Conservation (phyloP, 2,113 vertebrate genomes). For the Anas platyrhynchos region DNA sequence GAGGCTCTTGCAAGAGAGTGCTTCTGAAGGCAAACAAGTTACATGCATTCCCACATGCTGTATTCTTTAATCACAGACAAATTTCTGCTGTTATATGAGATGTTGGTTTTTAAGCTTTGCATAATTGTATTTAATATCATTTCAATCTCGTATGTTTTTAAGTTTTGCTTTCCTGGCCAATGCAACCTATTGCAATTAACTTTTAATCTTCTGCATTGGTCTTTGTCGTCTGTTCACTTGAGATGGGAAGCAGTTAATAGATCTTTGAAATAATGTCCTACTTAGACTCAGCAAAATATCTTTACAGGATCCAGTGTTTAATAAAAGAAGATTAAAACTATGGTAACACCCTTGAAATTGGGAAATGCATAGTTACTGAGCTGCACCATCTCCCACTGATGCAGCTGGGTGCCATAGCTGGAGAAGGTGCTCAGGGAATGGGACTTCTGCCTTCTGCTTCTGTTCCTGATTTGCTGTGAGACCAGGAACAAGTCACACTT, state of each 20-base stretch:
- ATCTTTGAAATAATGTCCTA: constrained; percentile 9
- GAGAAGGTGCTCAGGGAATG: not conserved
- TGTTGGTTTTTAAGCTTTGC: not conserved
- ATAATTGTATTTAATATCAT: not conserved
- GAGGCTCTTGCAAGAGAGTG: not conserved
- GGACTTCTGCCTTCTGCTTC: not conserved
- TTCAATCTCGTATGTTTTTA: not conserved
- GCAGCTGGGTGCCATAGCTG: not conserved
- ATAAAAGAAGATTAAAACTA: not conserved
- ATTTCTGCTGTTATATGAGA: not conserved
- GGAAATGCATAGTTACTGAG: not conserved
- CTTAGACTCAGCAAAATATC: not conserved
- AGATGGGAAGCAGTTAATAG: not conserved
- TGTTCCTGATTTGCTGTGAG: rapidly evolving
- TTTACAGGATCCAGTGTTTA: not conserved
- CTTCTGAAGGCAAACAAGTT: not conserved
- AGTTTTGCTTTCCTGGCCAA: constrained; percentile 6
- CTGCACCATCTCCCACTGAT: rapidly evolving
- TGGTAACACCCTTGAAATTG: not conserved
- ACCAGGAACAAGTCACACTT: not conserved
- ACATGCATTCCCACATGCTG: not conserved
- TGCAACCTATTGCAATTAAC: not conserved
- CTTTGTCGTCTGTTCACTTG: not conserved
- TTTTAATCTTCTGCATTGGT: constrained; percentile 6
- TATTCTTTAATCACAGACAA: not conserved